Percentiles rank a stretch among this genome's conserved stretches.
phyloP scores from a whole-genome alignment of 2,888 invertebrate genomes.

The Malthinus flaveolus region DNA sequence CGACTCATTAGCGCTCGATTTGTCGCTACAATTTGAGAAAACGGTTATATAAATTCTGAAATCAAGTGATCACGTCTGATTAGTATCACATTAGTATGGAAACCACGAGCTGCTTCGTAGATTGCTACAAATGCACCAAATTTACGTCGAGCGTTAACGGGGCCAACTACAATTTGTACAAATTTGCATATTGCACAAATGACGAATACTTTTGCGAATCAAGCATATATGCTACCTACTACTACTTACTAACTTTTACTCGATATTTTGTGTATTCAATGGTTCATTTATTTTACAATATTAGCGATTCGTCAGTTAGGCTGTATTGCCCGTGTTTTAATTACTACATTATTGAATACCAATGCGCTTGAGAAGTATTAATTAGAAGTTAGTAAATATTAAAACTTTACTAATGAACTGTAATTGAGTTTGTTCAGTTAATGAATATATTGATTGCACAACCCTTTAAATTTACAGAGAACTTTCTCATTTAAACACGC shows the following conservation, averaged over 20 bases:
- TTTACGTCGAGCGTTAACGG: conserved; percentile 28
- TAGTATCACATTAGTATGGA: conserved; percentile 38
- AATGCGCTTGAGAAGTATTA: conserved; percentile 48
- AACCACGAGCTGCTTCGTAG: conserved; percentile 30
- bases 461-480: conserved; percentile 37
- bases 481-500: conserved; percentile 42
- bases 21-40: conserved; percentile 36
- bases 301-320: conserved; percentile 24
- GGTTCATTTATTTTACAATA: conserved; percentile 7
- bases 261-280: background rate
- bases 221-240: conserved; percentile 1
- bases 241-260: background rate
- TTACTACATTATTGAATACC: conserved; percentile 47
- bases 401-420: conserved; percentile 54
- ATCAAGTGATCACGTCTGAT: conserved; percentile 35
- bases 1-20: conserved; percentile 38
- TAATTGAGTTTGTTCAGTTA: conserved; percentile 54
- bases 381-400: conserved; percentile 55
- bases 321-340: conserved; percentile 35
- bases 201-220: conserved; percentile 18
- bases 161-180: conserved; percentile 29
- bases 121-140: conserved; percentile 31
- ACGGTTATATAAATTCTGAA: conserved; percentile 36
- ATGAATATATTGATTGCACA: conserved; percentile 54
- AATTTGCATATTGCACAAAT: conserved; percentile 28